Conservation (phyloP, 2,888 invertebrate species). For the Nymphalis c-album region DNA sequence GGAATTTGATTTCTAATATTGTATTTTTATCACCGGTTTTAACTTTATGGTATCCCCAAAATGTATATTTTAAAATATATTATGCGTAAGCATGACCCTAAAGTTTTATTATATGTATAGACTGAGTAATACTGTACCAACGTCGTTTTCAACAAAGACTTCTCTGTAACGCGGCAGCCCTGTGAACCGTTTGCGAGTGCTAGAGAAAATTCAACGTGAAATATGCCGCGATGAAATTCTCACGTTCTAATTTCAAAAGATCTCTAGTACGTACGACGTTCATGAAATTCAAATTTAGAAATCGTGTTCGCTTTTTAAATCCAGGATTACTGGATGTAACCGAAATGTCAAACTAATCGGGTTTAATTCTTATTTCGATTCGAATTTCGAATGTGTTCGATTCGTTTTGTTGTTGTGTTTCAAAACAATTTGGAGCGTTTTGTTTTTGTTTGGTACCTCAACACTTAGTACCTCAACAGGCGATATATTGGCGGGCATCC, state of each 20-base stretch:
- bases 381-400: conserved; percentile 35
- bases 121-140: background rate
- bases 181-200: conserved; percentile 31
- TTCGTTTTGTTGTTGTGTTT: conserved; percentile 5
- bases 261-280: conserved; percentile 43
- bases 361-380: conserved; percentile 39
- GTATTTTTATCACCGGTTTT: no score
- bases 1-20: no score
- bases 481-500: no score
- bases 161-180: conserved; percentile 22
- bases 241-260: conserved; percentile 53
- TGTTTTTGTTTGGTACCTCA: no score
- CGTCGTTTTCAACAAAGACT: background rate
- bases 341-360: conserved; percentile 49
- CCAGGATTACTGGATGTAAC: conserved; percentile 45
- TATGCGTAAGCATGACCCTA: no score
- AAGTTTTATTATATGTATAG: background rate
- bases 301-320: conserved; percentile 49
- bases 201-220: conserved; percentile 40
- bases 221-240: conserved; percentile 44
- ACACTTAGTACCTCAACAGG: no score
- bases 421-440: no score
- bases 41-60: no score
- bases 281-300: conserved; percentile 55
- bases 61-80: no score